These are phyloP conservation scores for Chionoecetes opilio DNA, from an alignment of 1,140 invertebrate genomes.

Conservation along the genomic window DNA sequence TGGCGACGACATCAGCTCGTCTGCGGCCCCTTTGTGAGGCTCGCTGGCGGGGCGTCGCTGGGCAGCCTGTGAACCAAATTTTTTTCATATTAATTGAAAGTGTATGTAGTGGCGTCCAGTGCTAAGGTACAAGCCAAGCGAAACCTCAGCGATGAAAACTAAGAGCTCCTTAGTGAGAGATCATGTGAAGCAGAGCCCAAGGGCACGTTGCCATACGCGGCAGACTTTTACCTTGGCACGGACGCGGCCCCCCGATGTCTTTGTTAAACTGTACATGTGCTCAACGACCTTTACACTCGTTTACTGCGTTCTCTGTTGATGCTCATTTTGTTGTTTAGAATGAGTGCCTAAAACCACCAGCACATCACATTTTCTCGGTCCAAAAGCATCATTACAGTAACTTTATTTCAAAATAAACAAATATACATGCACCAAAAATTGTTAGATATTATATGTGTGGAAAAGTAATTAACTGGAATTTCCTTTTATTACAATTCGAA, in stretches of 20 bases:
- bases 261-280: slow-evolving; percentile 74
- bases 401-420: not conserved
- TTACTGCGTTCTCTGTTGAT: not conserved
- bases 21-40: not conserved
- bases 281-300: slow-evolving; percentile 63
- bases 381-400: not conserved
- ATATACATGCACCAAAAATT: slow-evolving; percentile 17
- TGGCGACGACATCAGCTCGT: not conserved
- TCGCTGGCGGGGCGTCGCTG: not conserved
- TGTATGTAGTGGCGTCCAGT: slow-evolving; percentile 72
- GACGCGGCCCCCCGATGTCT: slow-evolving; percentile 48
- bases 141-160: not conserved
- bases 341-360: not conserved
- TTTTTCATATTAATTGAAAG: slow-evolving; percentile 77
- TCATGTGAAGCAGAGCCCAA: slow-evolving; percentile 28
- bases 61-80: not conserved
- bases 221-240: slow-evolving; percentile 61
- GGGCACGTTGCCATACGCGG: not conserved
- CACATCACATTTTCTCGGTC: not conserved
- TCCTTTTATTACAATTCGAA: not conserved
- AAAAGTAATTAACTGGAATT: not conserved
- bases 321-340: not conserved
- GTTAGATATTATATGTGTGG: not conserved
- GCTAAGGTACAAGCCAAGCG: slow-evolving; percentile 69
- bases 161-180: not conserved